phyloP scores from a whole-genome alignment of 2,113 vertebrate species.

The Calypte anna region DNA sequence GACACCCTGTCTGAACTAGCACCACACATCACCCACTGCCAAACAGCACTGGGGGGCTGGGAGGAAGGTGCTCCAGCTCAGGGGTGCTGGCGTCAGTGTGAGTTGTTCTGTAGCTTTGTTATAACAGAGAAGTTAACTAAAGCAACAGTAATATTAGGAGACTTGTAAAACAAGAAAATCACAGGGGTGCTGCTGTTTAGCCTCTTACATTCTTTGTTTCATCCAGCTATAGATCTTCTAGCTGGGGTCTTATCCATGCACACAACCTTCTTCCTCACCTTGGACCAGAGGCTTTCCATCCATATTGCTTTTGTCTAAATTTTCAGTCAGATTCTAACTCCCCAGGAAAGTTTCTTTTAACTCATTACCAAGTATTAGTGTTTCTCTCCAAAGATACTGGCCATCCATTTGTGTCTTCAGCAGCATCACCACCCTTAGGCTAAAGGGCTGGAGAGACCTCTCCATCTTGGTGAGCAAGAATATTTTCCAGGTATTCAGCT shows the following conservation, averaged over 20 bases:
- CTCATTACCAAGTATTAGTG: neutral
- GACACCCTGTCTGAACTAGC: neutral
- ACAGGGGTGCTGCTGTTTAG: neutral
- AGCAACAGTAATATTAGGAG: neutral
- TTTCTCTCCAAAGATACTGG: neutral
- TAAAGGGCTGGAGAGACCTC: neutral
- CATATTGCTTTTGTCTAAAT: neutral
- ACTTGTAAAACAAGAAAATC: neutral
- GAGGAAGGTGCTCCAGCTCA: neutral
- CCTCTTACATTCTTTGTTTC: neutral
- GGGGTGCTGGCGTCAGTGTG: neutral
- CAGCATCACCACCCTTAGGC: neutral
- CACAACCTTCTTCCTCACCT: neutral
- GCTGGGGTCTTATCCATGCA: neutral
- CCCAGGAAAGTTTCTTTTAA: neutral
- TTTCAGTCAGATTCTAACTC: neutral
- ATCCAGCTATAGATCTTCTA: neutral
- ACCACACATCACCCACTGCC: neutral
- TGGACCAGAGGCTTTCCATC: neutral
- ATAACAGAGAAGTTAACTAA: neutral
- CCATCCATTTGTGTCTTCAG: neutral
- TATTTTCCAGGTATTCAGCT: neutral
- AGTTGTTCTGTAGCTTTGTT: neutral
- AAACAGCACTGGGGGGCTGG: neutral
- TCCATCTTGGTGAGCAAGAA: neutral